Base-by-base conservation (phyloP, 2,797 vertebrate genomes). In the Artibeus lituratus region DNA sequence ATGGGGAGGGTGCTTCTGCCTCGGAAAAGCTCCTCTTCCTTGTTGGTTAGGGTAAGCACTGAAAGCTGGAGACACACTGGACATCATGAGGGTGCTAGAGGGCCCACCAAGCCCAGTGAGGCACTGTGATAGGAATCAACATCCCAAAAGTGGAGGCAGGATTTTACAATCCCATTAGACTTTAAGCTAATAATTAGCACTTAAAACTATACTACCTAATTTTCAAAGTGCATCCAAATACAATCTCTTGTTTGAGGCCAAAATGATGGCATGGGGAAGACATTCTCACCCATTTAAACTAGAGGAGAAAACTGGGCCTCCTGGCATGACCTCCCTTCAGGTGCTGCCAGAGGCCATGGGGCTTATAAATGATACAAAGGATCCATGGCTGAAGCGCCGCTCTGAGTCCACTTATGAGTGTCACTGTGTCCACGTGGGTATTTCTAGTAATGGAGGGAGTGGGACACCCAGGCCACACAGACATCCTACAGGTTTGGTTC, bases 11-110 rank as follows among this genome's bases (percentile, higher is more conserved):
- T 18, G 35, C 22, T 47, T 15, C 39, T 0, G 0, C 57, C 51
- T 92, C 51, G 0, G 21, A 39, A 84, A 42, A 87, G 53, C 24
- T 2, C 15, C 22, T 51, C 47, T 67, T 65, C 26, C 7, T 0
- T 1, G 1, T 8, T 0, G 3, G 21, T 72, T 4, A 29, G 26
- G n/a, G 0, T 9, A 7, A 16, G 57, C 4, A 0, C 76, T 1
- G 3, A 15, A 29, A n/a, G 29, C 39, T 5, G 10, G 73, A 39
- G 6, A 53, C 21, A 70, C 35, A 3, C 26, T 6, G 42, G 21
- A 24, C 44, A 49, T 7, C 7, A 5, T 7, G 24, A 24, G 53
- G 3, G 1, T 3, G 8, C 29, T 32, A 21, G 37, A 16, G 5
- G 22, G 5, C 7, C 24, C 9, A 3, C 4, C 42, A 32, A 37